Evolutionary conservation across 2,113 vertebrate genomes (phyloP).

Genomic region (Muscicapa adusta): DNA sequence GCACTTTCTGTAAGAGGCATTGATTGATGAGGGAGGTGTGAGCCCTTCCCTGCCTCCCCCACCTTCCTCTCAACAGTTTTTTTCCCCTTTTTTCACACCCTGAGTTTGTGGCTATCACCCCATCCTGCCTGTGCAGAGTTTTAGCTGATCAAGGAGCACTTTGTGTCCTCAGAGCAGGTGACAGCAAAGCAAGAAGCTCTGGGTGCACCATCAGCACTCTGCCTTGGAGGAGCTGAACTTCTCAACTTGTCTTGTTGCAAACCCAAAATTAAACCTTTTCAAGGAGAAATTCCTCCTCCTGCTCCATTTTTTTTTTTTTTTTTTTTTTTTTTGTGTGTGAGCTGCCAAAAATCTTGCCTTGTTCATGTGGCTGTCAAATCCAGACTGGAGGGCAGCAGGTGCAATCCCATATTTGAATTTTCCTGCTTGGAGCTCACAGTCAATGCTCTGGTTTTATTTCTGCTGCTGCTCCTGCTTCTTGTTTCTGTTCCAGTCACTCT

Average conservation of each 20-base stretch:
- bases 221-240: neutral
- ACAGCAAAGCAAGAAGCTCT: neutral
- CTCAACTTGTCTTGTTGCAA: fast-evolving
- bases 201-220: fast-evolving
- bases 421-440: neutral
- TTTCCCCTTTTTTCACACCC: neutral
- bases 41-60: slow-evolving; percentile 16
- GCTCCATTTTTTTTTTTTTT: neutral
- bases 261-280: fast-evolving
- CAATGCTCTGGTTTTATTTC: neutral
- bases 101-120: neutral
- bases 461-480: neutral
- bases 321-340: neutral
- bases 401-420: fast-evolving
- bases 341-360: neutral
- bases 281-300: fast-evolving
- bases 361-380: fast-evolving
- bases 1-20: slow-evolving; percentile 46
- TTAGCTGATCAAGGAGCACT: neutral
- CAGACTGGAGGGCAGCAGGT: neutral
- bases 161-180: neutral
- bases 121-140: neutral
- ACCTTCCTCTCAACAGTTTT: neutral
- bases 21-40: slow-evolving; percentile 45
- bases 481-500: neutral